Percentiles rank a stretch among this genome's conserved stretches.
phyloP scores from a whole-genome alignment of 2,113 vertebrate genomes.

The Oxygymnocypris stewartii region DNA sequence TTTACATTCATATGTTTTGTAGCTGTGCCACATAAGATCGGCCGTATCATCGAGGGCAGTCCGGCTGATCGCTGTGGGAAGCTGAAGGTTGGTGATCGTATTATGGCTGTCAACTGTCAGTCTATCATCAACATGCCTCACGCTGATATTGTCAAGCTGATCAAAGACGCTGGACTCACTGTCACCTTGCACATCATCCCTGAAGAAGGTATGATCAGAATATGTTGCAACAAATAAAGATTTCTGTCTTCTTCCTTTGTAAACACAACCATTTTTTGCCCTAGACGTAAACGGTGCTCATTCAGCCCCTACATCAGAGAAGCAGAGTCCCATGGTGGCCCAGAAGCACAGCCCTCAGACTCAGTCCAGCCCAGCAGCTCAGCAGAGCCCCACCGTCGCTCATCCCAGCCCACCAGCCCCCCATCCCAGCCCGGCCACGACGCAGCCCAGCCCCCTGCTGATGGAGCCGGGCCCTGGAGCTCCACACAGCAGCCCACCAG shows the following conservation, averaged over 20 bases:
- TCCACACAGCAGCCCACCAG: constrained; percentile 60
- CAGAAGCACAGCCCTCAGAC: constrained; percentile 88
- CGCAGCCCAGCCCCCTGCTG: constrained; percentile 55
- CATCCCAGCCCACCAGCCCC: constrained; percentile 65
- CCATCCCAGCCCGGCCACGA: constrained; percentile 65
- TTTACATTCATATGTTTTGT: background rate
- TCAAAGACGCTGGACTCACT: constrained; percentile 96
- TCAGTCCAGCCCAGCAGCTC: constrained; percentile 76
- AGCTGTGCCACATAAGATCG: constrained; percentile 99
- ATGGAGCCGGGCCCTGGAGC: constrained; percentile 64
- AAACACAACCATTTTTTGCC: background rate
- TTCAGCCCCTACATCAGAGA: constrained; percentile 92
- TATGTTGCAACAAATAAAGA: background rate
- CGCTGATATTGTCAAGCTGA: constrained; percentile 98
- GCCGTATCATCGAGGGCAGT: constrained; percentile 96
- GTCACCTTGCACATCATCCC: constrained; percentile 98
- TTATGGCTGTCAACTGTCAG: constrained; percentile 98
- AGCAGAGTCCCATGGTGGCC: constrained; percentile 96
- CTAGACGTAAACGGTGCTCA: constrained; percentile 88
- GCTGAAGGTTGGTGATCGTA: constrained; percentile 97
- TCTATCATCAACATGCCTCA: constrained; percentile 99
- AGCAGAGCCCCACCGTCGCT: constrained; percentile 67
- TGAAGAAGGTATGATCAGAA: constrained; percentile 87
- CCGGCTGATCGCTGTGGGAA: constrained; percentile 95
- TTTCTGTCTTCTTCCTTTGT: background rate